These are phyloP conservation scores for Cotesia congregata DNA, from an alignment of 2,888 invertebrate genomes.

Conservation along the genomic window DNA sequence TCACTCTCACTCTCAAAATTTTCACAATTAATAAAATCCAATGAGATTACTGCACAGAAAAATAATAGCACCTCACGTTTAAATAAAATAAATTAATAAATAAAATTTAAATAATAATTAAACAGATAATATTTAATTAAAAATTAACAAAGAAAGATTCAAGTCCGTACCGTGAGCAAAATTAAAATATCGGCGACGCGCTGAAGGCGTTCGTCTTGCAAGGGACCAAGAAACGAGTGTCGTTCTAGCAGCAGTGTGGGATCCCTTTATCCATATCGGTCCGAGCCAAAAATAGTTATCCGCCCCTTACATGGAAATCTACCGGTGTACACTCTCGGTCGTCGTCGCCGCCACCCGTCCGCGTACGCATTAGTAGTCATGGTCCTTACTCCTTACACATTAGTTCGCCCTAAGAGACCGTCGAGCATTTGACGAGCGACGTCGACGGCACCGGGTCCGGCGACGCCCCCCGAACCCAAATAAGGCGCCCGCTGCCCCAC, in stretches of 20 bases:
- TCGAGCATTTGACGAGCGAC: conserved; percentile 41
- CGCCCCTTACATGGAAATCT: conserved; percentile 70
- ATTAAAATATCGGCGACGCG: conserved; percentile 54
- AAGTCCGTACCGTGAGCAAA: conserved; percentile 52
- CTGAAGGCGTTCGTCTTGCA: conserved; percentile 62
- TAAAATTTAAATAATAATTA: neutral
- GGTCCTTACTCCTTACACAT: conserved; percentile 50
- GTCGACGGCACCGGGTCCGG: conserved; percentile 54
- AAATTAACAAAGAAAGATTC: conserved; percentile 17
- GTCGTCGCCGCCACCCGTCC: conserved; percentile 51
- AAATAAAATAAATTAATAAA: conserved; percentile 1
- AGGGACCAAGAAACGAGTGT: conserved; percentile 67
- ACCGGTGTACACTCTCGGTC: conserved; percentile 49
- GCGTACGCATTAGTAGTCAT: conserved; percentile 39
- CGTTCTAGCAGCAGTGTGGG: conserved; percentile 64
- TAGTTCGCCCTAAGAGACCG: conserved; percentile 49
- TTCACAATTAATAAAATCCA: neutral
- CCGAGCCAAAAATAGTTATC: conserved; percentile 68
- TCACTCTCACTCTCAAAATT: conserved; percentile 11
- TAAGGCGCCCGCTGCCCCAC: conserved; percentile 62
- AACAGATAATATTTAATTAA: neutral
- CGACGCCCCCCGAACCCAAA: conserved; percentile 66
- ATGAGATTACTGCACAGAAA: neutral
- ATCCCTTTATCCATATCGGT: conserved; percentile 70
- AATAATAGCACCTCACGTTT: conserved; percentile 8